Conservation (phyloP, 2,113 vertebrate species). For the Boleophthalmus pectinirostris region DNA sequence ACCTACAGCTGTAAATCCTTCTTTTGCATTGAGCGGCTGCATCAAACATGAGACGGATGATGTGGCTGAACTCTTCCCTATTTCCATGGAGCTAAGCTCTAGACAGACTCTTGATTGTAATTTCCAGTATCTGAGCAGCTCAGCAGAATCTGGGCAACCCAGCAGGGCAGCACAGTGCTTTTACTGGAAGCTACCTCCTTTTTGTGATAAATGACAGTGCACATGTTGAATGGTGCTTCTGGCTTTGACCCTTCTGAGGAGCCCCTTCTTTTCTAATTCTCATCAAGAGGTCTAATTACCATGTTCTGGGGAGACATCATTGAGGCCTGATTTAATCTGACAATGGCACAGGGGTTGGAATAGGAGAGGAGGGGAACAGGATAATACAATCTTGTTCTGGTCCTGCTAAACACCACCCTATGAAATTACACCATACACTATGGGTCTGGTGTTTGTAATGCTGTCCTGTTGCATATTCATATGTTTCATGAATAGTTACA, state of each 20-base stretch:
- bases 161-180: constrained; percentile 51
- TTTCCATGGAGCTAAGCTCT: constrained; percentile 38
- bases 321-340: constrained; percentile 76
- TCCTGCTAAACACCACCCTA: constrained; percentile 38
- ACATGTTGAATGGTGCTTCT: constrained; percentile 66
- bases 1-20: constrained; percentile 39
- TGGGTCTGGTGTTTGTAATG: neutral
- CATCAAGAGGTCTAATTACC: constrained; percentile 75
- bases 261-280: constrained; percentile 62
- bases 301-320: constrained; percentile 68
- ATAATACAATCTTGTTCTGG: constrained; percentile 54
- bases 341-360: constrained; percentile 49
- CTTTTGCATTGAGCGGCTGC: constrained; percentile 38
- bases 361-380: constrained; percentile 54
- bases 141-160: constrained; percentile 50
- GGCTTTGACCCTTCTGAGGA: constrained; percentile 58
- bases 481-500: too few relatives aligned
- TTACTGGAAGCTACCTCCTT: constrained; percentile 63
- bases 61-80: constrained; percentile 42
- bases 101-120: constrained; percentile 27
- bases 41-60: constrained; percentile 37
- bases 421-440: neutral
- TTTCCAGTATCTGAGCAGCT: constrained; percentile 60
- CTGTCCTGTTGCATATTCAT: neutral
- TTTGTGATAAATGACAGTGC: constrained; percentile 73